Evolutionary conservation across 2,888 invertebrate genomes (phyloP).

Genomic region (Clusia tigrina): DNA sequence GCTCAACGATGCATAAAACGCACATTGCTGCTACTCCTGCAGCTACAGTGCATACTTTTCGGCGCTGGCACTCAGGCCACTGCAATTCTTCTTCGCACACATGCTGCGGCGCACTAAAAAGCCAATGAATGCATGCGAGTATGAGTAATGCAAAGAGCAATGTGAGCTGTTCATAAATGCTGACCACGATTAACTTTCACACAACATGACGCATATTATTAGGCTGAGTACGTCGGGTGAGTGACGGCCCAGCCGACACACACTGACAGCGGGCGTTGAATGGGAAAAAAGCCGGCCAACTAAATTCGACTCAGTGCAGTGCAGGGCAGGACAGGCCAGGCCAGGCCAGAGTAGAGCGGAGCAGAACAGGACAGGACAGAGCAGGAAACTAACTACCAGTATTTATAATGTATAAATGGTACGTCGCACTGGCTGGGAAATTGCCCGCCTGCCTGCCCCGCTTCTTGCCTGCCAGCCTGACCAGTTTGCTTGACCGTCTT

Average conservation of each 20-base stretch:
- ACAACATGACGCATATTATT: slow-evolving; percentile 25
- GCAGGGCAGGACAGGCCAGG: not conserved
- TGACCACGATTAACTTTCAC: slow-evolving; percentile 25
- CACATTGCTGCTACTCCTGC: too few relatives aligned
- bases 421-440: not conserved
- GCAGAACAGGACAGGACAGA: not conserved
- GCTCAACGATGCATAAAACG: too few relatives aligned
- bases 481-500: too few relatives aligned
- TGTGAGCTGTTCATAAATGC: slow-evolving; percentile 4
- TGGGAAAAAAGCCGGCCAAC: not conserved
- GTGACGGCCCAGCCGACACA: not conserved
- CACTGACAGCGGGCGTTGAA: slow-evolving; percentile 8
- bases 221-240: not conserved
- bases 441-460: not conserved
- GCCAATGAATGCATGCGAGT: not conserved
- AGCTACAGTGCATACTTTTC: not conserved
- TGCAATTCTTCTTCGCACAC: too few relatives aligned
- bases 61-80: not conserved
- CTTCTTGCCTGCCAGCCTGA: not conserved
- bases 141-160: not conserved
- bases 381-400: not conserved
- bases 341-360: not conserved
- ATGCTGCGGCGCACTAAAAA: not conserved
- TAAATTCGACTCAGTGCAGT: not conserved
- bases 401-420: not conserved